Conservation (phyloP, 2,113 vertebrate species). For the Dromaius novaehollandiae region DNA sequence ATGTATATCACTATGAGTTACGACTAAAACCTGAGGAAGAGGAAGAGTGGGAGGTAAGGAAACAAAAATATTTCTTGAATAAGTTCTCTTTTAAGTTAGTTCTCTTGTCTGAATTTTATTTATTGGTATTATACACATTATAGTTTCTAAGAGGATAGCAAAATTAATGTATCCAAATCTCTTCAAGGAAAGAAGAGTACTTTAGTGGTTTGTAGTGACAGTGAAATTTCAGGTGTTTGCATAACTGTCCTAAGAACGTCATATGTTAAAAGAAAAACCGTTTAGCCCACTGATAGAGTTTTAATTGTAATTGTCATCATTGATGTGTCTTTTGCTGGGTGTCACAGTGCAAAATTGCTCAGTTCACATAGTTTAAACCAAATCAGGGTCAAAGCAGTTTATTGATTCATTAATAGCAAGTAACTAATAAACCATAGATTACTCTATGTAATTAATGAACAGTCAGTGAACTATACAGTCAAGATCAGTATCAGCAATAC, state of each 20-base stretch:
- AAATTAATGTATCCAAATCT: background rate
- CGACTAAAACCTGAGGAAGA: slow-evolving; percentile 81
- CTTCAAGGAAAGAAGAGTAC: background rate
- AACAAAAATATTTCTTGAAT: background rate
- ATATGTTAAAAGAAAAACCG: background rate
- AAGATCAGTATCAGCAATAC: background rate
- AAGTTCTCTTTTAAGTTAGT: background rate
- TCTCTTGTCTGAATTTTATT: background rate
- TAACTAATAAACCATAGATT: background rate
- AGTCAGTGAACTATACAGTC: background rate
- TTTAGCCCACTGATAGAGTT: background rate
- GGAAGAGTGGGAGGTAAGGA: slow-evolving; percentile 88
- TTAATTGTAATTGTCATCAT: background rate
- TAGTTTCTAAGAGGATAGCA: background rate
- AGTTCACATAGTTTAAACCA: background rate
- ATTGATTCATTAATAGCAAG: background rate
- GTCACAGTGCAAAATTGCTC: background rate
- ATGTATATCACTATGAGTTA: slow-evolving; percentile 87
- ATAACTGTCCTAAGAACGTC: background rate
- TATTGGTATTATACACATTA: background rate
- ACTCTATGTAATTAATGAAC: background rate
- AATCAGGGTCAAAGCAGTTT: background rate
- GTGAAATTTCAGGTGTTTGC: background rate
- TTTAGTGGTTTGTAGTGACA: background rate
- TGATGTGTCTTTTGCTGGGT: background rate